Evolutionary conservation across 2,888 invertebrate species (phyloP), one percentile per base, ranked within the genome.

Genomic region (Vanessa cardui): DNA sequence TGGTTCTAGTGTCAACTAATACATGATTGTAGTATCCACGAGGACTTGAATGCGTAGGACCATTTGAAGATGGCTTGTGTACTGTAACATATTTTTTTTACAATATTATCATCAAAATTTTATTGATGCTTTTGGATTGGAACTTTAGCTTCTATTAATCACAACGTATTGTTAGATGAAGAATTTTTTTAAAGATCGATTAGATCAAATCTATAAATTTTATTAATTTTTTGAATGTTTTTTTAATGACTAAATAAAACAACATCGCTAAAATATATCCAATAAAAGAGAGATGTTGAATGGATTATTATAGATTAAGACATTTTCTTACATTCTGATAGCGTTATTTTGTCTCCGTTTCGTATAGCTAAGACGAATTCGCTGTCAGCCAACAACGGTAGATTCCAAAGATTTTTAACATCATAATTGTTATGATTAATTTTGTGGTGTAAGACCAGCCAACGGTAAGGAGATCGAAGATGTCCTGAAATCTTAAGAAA

Each of bases 331-430:
- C 89, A 54, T 80, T 90, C 90, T 7, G 70, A 76, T 72, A 89
- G 62, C 16, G 66, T 67, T 44, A 80, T 80, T 0, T 52, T 68
- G 31, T 76, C 50, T 6, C 58, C 76, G 0, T 58, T 69, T 62
- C 71, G 73, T 59, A 77, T 74, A 21, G 89, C 88, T 9, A 90
- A 54, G 0, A 88, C 87, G 6, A 90, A 71, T 31, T 90, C 89
- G 18, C 86, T 88, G 63, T 87, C 85, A 3, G 78, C 70, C 3
- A 85, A 74, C 8, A 86, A 63, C 0, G 82, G 78, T 9, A 79
- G 76, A 20, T 78, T 72, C 72, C 73, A 70, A 2, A 87, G 68
- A 1, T 64, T 31, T 2, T 71, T 64, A 44, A 58, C 60, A 68
- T 20, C 59, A 20, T 21, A 73, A 62, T 15, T 76, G 63, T 60